phyloP scores from a whole-genome alignment of 1,140 invertebrate species.

The Helicoverpa armigera region DNA sequence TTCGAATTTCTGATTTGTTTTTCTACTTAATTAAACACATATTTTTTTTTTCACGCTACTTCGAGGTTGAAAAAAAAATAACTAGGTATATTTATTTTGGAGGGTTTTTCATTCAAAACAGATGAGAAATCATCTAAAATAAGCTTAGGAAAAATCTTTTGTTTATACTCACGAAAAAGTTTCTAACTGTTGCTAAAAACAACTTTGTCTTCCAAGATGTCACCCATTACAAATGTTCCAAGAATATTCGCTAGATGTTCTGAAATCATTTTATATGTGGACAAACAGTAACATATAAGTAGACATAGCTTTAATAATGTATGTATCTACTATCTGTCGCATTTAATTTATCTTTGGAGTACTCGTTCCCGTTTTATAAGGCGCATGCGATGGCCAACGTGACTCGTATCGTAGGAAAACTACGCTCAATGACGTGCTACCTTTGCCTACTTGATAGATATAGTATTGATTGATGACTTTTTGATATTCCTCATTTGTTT shows the following conservation, averaged over 20 bases:
- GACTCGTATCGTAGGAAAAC: conserved; percentile 42
- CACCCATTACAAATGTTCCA: neutral
- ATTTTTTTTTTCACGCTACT: no score
- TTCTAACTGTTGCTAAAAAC: neutral
- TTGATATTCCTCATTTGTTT: neutral
- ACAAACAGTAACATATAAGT: neutral
- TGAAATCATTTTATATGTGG: neutral
- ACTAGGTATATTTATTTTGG: no score
- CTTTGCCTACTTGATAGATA: neutral
- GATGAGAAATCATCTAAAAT: no score
- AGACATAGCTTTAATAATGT: neutral
- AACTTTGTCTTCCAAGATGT: neutral
- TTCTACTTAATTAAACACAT: no score
- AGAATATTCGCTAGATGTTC: neutral
- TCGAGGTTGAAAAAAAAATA: no score
- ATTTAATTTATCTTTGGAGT: conserved; percentile 44
- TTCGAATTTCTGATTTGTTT: no score
- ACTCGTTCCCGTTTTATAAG: conserved; percentile 40
- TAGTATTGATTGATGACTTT: conserved; percentile 3
- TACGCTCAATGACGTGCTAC: conserved; percentile 17
- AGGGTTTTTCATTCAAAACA: no score
- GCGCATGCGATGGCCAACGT: conserved; percentile 45
- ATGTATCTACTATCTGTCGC: conserved; percentile 26
- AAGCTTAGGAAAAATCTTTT: no score
- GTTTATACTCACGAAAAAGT: no score